Conservation (phyloP, 2,888 invertebrate genomes). For the Lycocerus yunnanus region DNA sequence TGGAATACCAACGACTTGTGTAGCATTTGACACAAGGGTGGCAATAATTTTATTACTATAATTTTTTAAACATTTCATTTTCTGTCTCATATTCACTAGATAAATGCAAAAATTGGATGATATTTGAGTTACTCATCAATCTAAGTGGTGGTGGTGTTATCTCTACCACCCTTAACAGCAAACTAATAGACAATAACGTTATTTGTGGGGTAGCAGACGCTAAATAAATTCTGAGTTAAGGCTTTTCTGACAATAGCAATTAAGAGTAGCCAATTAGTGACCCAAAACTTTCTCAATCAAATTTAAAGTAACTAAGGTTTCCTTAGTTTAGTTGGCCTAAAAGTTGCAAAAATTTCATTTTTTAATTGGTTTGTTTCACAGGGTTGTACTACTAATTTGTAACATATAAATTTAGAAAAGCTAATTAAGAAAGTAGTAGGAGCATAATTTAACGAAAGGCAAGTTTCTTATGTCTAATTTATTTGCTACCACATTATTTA, state of each 20-base stretch:
- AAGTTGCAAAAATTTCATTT: neutral
- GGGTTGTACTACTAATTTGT: neutral
- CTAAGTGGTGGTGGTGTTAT: neutral
- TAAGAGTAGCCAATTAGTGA: neutral
- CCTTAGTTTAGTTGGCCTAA: neutral
- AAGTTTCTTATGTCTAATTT: neutral
- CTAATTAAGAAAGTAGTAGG: neutral
- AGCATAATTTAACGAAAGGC: neutral
- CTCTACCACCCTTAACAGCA: neutral
- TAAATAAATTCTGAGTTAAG: neutral
- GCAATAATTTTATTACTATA: neutral
- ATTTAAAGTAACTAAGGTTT: neutral
- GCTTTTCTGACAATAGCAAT: neutral
- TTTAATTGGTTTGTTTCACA: neutral
- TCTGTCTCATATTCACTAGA: neutral
- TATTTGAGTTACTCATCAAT: neutral
- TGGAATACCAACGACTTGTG: neutral
- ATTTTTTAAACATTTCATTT: neutral
- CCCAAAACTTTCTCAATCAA: neutral
- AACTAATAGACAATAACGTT: neutral
- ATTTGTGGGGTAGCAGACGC: neutral
- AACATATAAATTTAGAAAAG: neutral
- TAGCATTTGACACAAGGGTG: neutral
- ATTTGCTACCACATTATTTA: slow-evolving; percentile 1
- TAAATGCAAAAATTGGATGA: neutral